These are phyloP conservation scores for Diachrysia chrysitis DNA, from an alignment of 2,888 invertebrate genomes.

Conservation along the genomic window DNA sequence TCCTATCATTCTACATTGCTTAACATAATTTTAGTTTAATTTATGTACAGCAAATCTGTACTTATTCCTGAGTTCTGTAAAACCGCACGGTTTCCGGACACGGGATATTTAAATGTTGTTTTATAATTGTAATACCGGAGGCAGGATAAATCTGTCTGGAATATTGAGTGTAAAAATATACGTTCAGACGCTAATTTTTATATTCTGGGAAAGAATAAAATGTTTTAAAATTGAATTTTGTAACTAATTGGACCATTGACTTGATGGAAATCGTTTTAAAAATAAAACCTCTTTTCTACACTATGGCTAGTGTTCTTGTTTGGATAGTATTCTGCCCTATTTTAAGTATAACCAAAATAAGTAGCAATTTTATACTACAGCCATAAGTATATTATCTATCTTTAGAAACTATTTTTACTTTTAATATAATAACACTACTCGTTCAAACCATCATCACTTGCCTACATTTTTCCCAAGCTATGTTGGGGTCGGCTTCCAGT, in stretches of 20 bases:
- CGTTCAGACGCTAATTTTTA: neutral
- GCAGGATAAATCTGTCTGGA: slow-evolving; percentile 37
- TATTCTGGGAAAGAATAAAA: neutral
- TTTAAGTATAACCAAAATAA: no score
- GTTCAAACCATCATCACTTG: no score
- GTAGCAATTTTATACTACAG: no score
- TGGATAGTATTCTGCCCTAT: no score
- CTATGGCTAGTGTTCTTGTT: no score
- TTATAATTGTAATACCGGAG: slow-evolving; percentile 49
- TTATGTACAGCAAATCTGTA: slow-evolving; percentile 41
- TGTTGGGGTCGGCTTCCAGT: no score
- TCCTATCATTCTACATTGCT: slow-evolving; percentile 6
- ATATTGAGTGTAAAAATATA: slow-evolving; percentile 43
- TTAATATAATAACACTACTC: neutral
- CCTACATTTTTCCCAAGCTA: no score
- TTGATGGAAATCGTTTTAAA: no score
- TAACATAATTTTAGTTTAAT: slow-evolving; percentile 29
- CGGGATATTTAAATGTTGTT: slow-evolving; percentile 42
- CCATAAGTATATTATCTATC: no score
- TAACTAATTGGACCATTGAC: no score
- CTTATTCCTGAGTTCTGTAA: slow-evolving; percentile 31
- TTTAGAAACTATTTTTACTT: no score
- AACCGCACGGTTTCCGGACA: slow-evolving; percentile 23
- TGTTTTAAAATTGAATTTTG: neutral
- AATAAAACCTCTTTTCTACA: no score